These are phyloP conservation scores for Drosophila monieri DNA, from an alignment of 2,888 invertebrate species.

Conservation along the genomic window DNA sequence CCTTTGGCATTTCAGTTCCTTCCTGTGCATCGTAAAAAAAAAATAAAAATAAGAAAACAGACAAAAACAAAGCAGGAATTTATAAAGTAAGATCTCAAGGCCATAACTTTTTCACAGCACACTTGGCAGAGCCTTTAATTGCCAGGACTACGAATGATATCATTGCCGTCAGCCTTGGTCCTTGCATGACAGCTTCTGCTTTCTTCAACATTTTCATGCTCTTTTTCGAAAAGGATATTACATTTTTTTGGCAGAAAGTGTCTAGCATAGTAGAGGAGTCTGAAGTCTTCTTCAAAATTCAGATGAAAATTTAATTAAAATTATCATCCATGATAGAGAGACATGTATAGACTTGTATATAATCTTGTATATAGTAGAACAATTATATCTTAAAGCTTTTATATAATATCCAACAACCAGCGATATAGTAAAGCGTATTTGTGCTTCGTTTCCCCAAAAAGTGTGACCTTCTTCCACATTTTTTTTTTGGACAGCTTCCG, in stretches of 20 bases:
- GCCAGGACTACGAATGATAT: slow-evolving; percentile 17
- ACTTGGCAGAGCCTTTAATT: slow-evolving; percentile 34
- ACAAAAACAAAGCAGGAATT: background rate
- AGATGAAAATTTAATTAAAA: no score
- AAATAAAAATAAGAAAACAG: background rate
- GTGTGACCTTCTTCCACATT: background rate
- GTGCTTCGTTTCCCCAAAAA: no score
- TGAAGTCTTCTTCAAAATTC: no score
- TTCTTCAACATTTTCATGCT: background rate
- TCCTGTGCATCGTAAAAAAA: background rate
- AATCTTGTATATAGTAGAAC: no score
- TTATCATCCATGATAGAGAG: no score
- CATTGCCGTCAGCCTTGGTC: slow-evolving; percentile 9
- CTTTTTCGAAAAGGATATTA: background rate
- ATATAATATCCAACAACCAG: no score
- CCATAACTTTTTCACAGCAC: slow-evolving; percentile 31
- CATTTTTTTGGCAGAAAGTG: background rate
- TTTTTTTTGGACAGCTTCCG: slow-evolving; percentile 31
- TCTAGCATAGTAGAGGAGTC: no score
- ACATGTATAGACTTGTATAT: no score
- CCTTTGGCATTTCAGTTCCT: background rate
- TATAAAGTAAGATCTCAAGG: slow-evolving; percentile 5
- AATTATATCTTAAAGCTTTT: no score
- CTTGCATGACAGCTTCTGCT: slow-evolving; percentile 18
- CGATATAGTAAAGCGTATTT: no score